Base-by-base conservation (phyloP, 2,888 invertebrate species). In the Julus scanicus region DNA sequence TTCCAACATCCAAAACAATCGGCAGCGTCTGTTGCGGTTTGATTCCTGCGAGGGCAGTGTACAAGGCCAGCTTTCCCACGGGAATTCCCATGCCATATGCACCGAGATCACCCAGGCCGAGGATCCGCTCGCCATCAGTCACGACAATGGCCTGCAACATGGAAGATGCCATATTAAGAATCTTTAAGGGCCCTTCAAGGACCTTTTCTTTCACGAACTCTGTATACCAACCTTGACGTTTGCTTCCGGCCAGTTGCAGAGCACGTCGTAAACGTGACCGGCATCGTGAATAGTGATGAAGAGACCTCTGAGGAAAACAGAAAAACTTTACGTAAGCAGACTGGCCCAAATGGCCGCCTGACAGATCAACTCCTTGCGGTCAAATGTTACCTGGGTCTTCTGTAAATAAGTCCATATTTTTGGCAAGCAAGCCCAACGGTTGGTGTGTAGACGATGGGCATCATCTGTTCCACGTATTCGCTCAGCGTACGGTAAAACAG, bases 81-180 rank as follows among this genome's bases (percentile, higher is more conserved):
- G 99, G 99, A 91, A 99, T 99, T 89, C 99, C 99, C 98, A 99
- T 99, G 15, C 99, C 99, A 92, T 97, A 96, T 4, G 97, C 98
- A 9, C 99, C 99, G 90, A 99, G 94, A 93, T 99, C 99, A 2
- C 99, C 99, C 88, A 99, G 94, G 5, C 99, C 99, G 88, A 99
- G 94, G 92, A 99, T 99, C 88, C 99, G 94, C 93, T 99, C 99
- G 20, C 99, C 99, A 92, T 99, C 99, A 0, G 99, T 99, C 83
- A 99, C 99, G 13, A 98, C 98, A 91, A 97, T 95, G 0, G 96
- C 97, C 6, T 89, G 53, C 11, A 71, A 8, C 11, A 71, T 1
- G 15, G 20, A 53, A 86, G 11, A 15, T 39, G 39, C n/a, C n/a
- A 17, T 13, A 84, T 17, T 1, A 44, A 2, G 1, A 71, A 71